These are phyloP conservation scores for Neopelma chrysocephalum DNA, from an alignment of 2,797 vertebrate species.

Conservation along the genomic window DNA sequence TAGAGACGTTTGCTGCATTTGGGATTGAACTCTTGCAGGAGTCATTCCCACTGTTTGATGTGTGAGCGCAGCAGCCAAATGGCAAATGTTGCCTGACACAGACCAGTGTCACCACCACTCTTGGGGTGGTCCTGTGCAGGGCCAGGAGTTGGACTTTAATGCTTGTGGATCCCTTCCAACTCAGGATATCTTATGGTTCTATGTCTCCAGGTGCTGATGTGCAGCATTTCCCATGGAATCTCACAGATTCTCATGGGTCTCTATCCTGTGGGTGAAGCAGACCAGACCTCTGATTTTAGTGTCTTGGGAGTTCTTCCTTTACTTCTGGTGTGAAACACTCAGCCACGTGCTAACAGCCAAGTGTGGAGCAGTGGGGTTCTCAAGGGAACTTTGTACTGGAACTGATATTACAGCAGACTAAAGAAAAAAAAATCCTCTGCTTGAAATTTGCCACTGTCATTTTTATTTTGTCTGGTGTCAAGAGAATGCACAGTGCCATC, in stretches of 20 bases:
- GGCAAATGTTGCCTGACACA: background rate
- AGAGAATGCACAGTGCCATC: background rate
- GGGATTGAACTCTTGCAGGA: background rate
- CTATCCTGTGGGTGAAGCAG: background rate
- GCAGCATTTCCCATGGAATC: background rate
- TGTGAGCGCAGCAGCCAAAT: background rate
- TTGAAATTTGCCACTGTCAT: background rate
- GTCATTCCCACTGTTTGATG: rapidly evolving
- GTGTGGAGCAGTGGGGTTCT: background rate
- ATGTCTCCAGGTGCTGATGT: rapidly evolving
- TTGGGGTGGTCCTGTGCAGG: background rate
- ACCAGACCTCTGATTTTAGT: background rate
- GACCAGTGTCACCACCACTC: background rate
- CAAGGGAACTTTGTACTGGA: background rate
- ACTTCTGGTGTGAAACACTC: background rate
- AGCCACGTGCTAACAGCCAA: background rate
- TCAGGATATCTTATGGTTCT: background rate
- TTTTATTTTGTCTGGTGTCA: background rate
- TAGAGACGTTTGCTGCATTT: background rate
- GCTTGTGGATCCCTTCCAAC: background rate
- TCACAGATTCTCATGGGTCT: background rate
- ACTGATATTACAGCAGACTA: background rate
- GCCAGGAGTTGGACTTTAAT: background rate
- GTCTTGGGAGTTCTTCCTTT: background rate
- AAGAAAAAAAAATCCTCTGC: background rate